phyloP scores from a whole-genome alignment of 1,140 invertebrate species.

The Solenopsis invicta region DNA sequence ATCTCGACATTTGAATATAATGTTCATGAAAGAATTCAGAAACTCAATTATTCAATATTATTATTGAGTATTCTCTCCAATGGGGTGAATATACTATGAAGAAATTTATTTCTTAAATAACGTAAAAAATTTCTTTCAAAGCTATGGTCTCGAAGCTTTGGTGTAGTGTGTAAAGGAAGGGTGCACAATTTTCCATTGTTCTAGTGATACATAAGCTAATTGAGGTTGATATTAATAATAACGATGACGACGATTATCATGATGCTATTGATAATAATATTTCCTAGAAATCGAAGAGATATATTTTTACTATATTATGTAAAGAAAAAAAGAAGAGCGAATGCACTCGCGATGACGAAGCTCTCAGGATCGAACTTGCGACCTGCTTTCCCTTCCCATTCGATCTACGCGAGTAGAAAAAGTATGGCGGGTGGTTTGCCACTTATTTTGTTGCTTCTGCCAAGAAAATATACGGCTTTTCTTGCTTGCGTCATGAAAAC shows the following conservation, averaged over 20 bases:
- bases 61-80: background rate
- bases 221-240: constrained; percentile 74
- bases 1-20: background rate
- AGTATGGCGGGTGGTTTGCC: constrained; percentile 48
- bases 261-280: constrained; percentile 64
- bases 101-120: background rate
- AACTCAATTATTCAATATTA: background rate
- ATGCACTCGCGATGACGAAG: constrained; percentile 49
- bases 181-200: constrained; percentile 73
- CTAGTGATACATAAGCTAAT: constrained; percentile 75
- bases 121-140: background rate
- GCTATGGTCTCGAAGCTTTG: constrained; percentile 23
- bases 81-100: background rate
- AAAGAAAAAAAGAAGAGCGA: constrained; percentile 63
- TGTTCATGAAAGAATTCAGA: constrained; percentile 1
- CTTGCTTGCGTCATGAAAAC: constrained; percentile 42
- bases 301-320: constrained; percentile 80
- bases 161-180: constrained; percentile 33
- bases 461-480: constrained; percentile 53
- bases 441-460: constrained; percentile 57
- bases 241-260: constrained; percentile 10
- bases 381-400: constrained; percentile 34
- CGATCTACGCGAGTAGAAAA: constrained; percentile 23
- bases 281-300: constrained; percentile 79
- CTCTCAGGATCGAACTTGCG: constrained; percentile 53